Percentiles rank a stretch among this genome's conserved stretches.
Conservation (phyloP, 2,113 vertebrate genomes). For the Oceanodroma tethys region DNA sequence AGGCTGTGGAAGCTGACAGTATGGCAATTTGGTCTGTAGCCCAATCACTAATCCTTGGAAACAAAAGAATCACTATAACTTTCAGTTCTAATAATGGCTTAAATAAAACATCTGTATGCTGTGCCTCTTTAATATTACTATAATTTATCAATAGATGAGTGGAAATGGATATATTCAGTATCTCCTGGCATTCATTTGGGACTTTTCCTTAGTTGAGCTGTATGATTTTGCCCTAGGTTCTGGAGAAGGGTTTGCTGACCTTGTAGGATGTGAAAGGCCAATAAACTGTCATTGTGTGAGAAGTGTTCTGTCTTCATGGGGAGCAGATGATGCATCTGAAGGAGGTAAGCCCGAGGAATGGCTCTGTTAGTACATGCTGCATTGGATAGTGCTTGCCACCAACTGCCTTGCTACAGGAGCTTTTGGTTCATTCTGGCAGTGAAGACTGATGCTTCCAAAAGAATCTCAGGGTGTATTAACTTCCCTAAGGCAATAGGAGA, state of each 20-base stretch:
- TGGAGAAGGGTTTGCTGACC: not conserved
- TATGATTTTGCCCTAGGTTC: not conserved
- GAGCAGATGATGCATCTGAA: not conserved
- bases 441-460: not conserved
- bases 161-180: not conserved
- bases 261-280: not conserved
- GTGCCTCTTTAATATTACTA: not conserved
- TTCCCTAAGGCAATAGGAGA: not conserved
- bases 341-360: not conserved
- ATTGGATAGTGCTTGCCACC: not conserved
- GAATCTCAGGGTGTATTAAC: not conserved
- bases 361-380: not conserved
- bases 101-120: not conserved
- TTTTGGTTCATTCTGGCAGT: not conserved
- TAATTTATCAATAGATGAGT: not conserved
- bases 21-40: not conserved
- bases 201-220: not conserved
- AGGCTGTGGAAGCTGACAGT: not conserved
- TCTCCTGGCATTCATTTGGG: not conserved
- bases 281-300: not conserved
- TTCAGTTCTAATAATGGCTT: not conserved
- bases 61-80: not conserved
- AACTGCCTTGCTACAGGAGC: not conserved
- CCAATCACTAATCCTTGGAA: not conserved
- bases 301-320: not conserved